Evolutionary conservation across 2,113 vertebrate species (phyloP), one percentile per base, ranked within the genome.

Genomic region (Poecilia latipinna): DNA sequence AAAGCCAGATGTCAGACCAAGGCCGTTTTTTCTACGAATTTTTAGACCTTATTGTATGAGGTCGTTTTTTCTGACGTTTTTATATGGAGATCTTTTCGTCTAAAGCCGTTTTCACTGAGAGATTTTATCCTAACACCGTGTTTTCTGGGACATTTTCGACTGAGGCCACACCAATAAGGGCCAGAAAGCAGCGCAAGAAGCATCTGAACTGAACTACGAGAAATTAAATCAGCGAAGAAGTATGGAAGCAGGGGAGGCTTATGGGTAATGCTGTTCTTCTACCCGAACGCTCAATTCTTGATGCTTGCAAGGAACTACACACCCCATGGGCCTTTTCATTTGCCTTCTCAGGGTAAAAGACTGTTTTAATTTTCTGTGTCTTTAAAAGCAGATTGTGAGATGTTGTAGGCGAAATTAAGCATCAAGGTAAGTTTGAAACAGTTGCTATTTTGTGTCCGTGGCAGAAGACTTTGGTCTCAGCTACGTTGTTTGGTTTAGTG

Each of bases 181-280:
- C 3, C 48, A n/a, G 42, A 35, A 32, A 5, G 13, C 19, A 1
- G 0, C 3, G 0, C 0, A 12, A 31, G 7, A 39, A 1, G 6
- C 1, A n/a, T 28, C 4, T 51, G 4, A 1, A 54, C 51, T 69
- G 3, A 1, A 44, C 51, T 72, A n/a, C 73, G 0, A 2, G 1
- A 15, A 62, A 29, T 65, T 15, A 0, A 57, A 5, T 3, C 5
- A 1, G 24, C 1, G 66, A 63, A 61, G 63, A 80, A 39, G 71
- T 4, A 26, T 2, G 2, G 15, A 4, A 57, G 24, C 17, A 10
- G 67, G 6, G 1, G 24, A 33, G 1, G 3, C 1, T 85, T 54
- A 1, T 87, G 82, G 87, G 85, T 89, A 81, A 1, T 83, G 66
- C 0, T 2, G 72, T 83, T 31, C 48, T 64, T 57, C 13, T 4